Evolutionary conservation across 2,113 vertebrate species (phyloP), one percentile per base, ranked within the genome.

Genomic region (Pica pica): DNA sequence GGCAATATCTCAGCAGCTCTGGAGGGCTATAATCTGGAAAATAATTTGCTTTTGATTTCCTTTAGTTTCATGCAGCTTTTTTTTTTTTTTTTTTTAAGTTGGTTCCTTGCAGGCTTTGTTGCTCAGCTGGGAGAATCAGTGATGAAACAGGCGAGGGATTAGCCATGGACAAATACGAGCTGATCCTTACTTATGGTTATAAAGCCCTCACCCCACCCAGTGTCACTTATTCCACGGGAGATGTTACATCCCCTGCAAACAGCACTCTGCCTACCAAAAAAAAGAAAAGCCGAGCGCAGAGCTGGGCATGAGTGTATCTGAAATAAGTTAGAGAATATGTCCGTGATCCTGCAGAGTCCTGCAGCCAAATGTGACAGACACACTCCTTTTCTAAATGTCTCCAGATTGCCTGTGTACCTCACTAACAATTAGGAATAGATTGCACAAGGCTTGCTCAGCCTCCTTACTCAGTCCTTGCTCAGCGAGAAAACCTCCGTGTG

Each of bases 1-100:
- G 99, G 97, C 98, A 84, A 97, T 98, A 98, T 98, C 98, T 98
- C 98, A 97, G 98, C 97, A 67, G 98, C 98, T 95, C 98, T 96
- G 89, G 84, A 92, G 97, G 87, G 96, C 97, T 96, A 95, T 97
- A 97, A 98, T 98, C 96, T 98, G 81, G 97, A 97, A 98, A 98
- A 98, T 98, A 96, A 98, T 98, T 98, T 98, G 97, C 97, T 98
- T 98, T 98, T 98, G 97, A 98, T 97, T 97, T 96, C 97, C 83
- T 94, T 97, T 95, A 75, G 96, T 96, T 95, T 95, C 81, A 31
- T 74, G 81, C 28, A 86, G 80, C 18, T 6, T 52, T 65, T 86
- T 74, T 59, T 23, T 77, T 77, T 52, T 81, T 61, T 42, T 42
- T 42, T 42, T 61, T 67, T 71, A 56, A 74, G 83, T 95, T 95